Evolutionary conservation across 2,888 invertebrate genomes (phyloP).

Genomic region (Euplagia quadripunctaria): DNA sequence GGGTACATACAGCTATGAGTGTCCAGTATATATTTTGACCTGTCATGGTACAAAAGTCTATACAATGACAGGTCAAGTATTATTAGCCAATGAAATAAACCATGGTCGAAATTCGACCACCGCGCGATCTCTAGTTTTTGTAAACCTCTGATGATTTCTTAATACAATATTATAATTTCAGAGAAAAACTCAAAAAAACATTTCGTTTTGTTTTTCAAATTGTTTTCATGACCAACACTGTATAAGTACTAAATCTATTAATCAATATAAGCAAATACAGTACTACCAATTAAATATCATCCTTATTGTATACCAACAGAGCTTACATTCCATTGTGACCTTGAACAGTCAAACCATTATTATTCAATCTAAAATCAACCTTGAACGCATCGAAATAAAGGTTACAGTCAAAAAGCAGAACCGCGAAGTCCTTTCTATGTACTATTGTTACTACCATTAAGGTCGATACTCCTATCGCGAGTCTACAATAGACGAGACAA

Average conservation of each 20-base stretch:
- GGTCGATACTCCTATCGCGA: conserved; percentile 58
- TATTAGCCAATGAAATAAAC: too few species aligned
- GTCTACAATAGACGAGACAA: conserved; percentile 36
- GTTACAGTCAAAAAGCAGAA: conserved; percentile 19
- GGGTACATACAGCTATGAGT: too few species aligned
- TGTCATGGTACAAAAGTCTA: too few species aligned
- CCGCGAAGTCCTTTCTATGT: conserved; percentile 27
- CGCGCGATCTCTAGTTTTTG: too few species aligned
- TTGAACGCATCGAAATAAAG: conserved; percentile 16
- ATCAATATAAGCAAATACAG: conserved; percentile 1
- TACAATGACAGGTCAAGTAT: too few species aligned
- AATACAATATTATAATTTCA: too few species aligned
- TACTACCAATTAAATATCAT: conserved; percentile 4
- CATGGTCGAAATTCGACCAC: too few species aligned
- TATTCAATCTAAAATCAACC: conserved; percentile 25
- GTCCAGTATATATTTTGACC: too few species aligned
- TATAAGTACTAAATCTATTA: not conserved
- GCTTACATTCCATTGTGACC: conserved; percentile 16
- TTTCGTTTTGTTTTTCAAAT: too few species aligned
- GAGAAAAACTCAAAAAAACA: too few species aligned
- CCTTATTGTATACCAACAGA: not conserved
- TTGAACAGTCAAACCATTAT: not conserved
- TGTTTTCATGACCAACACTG: too few species aligned
- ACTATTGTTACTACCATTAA: conserved; percentile 60
- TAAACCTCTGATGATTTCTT: too few species aligned